Base-by-base conservation (phyloP, 2,797 vertebrate genomes). In the Galagoides demidoff region DNA sequence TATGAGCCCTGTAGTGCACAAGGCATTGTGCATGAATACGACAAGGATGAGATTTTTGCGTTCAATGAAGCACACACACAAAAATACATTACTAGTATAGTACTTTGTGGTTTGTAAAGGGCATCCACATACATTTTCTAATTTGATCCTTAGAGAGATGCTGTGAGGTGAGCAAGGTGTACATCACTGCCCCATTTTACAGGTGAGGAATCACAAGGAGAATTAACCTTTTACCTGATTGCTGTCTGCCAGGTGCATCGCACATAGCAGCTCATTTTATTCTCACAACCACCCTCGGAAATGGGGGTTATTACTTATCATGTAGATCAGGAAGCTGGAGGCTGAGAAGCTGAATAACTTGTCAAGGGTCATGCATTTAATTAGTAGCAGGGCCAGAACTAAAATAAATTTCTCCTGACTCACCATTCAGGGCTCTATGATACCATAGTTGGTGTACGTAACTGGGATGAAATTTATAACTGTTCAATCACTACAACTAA, bases 391-490 rank as follows among this genome's bases (percentile, higher is more conserved):
- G 85, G 61, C 49, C 81, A 45, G 43, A 83, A 39, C 25, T 20
- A 17, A 89, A 86, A 96, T 74, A 74, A 45, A 52, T 89, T 84
- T 91, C 83, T 92, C 11, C 85, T 76, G 37, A 87, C 59, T 95
- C 27, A 43, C 45, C 13, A 23, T 74, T 81, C 55, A 71, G 59
- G 77, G 20, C 20, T 37, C 73, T 83, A 66, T 89, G 74, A 88
- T 52, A 39, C 34, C 13, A 5, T 64, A 29, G 77, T 77, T 63
- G 63, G 7, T 43, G 52, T 14, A 16, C 34, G 23, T 23, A 12
- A 23, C 66, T 55, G 25, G 85, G 70, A 13, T 89, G 22, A 71
- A 59, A 71, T 45, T 63, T 71, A 19, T 45, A 85, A 64, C 22
- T 27, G 78, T 57, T 87, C 17, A 6, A 49, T 37, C 8, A 5